phyloP scores from a whole-genome alignment of 1,140 invertebrate species.

The Argopecten irradians region DNA sequence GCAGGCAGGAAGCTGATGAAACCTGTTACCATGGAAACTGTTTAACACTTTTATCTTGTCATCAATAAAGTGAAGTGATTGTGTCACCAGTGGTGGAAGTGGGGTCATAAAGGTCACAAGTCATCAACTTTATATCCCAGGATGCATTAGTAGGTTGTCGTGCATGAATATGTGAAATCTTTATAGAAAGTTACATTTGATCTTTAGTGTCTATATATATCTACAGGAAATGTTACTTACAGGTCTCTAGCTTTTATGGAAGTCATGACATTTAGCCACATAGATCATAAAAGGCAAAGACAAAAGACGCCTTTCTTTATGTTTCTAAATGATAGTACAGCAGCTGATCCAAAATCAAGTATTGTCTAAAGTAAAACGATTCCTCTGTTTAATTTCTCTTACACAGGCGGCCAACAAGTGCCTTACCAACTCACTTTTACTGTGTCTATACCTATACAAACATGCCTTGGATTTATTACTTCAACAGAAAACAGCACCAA shows the following conservation, averaged over 20 bases:
- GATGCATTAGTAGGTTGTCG: neutral
- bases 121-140: neutral
- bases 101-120: neutral
- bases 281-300: neutral
- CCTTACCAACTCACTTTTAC: no score
- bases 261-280: neutral
- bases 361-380: no score
- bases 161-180: neutral
- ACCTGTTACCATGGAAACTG: slow-evolving; percentile 7
- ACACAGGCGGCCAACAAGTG: no score
- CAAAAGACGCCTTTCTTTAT: no score
- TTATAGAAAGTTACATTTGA: slow-evolving; percentile 10
- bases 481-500: no score
- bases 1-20: slow-evolving; percentile 4
- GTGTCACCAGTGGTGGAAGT: neutral
- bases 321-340: no score
- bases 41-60: slow-evolving; percentile 4
- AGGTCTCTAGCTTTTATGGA: neutral
- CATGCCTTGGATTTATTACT: no score
- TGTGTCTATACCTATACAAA: no score
- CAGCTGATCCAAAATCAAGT: no score
- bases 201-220: neutral
- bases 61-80: slow-evolving; percentile 23
- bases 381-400: no score
- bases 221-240: neutral